Conservation (phyloP, 2,113 vertebrate genomes). For the Cisticola juncidis region DNA sequence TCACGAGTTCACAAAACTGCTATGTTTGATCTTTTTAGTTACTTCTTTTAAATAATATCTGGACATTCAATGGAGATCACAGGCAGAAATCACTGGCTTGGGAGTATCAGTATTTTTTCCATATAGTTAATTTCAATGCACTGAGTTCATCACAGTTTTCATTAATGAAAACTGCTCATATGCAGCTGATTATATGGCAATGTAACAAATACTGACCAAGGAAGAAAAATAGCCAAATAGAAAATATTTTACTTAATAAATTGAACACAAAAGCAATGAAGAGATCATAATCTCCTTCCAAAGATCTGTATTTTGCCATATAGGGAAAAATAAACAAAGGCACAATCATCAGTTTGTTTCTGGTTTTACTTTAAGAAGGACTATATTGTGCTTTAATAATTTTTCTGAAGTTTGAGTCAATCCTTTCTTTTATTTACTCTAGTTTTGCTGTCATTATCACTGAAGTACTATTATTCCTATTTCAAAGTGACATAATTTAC, state of each 20-base stretch:
- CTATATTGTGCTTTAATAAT: neutral
- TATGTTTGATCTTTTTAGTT: neutral
- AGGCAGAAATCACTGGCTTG: neutral
- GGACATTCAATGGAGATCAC: neutral
- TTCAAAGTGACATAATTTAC: neutral
- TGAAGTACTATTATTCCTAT: neutral
- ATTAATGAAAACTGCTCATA: neutral
- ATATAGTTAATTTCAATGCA: neutral
- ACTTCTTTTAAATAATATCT: neutral
- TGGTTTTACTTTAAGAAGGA: neutral
- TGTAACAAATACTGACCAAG: neutral
- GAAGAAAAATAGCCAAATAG: neutral
- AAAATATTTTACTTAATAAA: neutral
- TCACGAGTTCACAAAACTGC: neutral
- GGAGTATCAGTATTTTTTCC: neutral
- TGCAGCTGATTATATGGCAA: neutral
- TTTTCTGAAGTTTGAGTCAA: neutral
- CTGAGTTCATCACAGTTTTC: neutral
- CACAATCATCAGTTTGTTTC: neutral
- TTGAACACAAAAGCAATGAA: neutral
- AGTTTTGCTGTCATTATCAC: neutral
- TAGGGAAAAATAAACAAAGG: neutral
- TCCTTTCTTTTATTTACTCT: neutral
- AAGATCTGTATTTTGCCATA: neutral
- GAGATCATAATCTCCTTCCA: neutral